Evolutionary conservation across 2,113 vertebrate genomes (phyloP).

Genomic region (Campylorhamphus procurvoides): DNA sequence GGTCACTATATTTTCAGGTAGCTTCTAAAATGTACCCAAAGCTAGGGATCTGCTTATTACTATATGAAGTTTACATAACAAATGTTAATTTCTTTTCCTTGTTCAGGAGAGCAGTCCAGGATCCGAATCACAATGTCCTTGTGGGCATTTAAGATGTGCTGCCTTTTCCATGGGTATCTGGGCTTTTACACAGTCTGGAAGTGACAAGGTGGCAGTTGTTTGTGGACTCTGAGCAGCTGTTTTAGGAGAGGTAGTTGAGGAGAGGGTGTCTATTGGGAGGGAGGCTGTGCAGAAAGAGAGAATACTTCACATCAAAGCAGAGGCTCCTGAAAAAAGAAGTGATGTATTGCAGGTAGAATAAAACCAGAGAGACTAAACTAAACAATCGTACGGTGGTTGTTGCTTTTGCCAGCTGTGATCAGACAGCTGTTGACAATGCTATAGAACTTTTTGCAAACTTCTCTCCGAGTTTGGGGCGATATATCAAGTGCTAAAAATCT

Average conservation of each 20-base stretch:
- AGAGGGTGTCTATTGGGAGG: accelerated
- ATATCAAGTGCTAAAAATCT: neutral
- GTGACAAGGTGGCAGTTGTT: neutral
- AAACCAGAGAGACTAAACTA: neutral
- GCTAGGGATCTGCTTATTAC: neutral
- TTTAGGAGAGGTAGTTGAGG: neutral
- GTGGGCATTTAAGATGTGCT: neutral
- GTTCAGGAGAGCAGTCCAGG: neutral
- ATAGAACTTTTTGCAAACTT: neutral
- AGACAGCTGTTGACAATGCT: neutral
- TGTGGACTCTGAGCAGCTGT: neutral
- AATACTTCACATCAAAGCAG: conserved; percentile 34
- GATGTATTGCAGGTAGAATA: neutral
- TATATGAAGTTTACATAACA: neutral
- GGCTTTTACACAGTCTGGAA: neutral
- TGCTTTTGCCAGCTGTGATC: neutral
- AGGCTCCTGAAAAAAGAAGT: neutral
- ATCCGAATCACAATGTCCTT: neutral
- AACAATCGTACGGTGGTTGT: neutral
- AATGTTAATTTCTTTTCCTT: accelerated
- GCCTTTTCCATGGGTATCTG: neutral
- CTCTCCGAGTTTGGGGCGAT: neutral
- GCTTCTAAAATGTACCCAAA: neutral
- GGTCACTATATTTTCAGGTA: neutral
- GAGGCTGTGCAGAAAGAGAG: neutral